Conservation (phyloP, 2,113 vertebrate species). For the Ctenodactylus gundi region DNA sequence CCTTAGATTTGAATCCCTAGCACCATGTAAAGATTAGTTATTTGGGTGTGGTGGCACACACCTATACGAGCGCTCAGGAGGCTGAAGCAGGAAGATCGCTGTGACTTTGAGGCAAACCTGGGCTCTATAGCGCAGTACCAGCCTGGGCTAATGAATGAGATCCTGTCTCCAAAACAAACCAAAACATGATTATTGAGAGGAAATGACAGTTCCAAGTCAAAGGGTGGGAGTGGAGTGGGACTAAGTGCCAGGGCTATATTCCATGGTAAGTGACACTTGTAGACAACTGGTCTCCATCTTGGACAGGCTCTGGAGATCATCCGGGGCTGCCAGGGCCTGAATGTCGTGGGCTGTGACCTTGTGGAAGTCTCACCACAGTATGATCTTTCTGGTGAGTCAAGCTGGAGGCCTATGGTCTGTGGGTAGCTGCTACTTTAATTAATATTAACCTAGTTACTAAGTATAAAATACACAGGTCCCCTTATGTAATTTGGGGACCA, state of each 20-base stretch:
- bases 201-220: neutral
- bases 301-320: conserved; percentile 94
- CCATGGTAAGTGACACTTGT: neutral
- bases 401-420: neutral
- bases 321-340: conserved; percentile 92
- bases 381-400: conserved; percentile 90
- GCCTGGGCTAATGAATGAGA: too few relatives aligned
- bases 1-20: too few relatives aligned
- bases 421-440: neutral
- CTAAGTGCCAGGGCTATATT: rapidly evolving
- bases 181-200: too few relatives aligned
- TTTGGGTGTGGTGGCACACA: too few relatives aligned
- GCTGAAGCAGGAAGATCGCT: too few relatives aligned
- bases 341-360: conserved; percentile 94
- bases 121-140: too few relatives aligned
- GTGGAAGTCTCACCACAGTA: conserved; percentile 95
- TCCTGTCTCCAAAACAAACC: too few relatives aligned
- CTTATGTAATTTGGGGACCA: neutral
- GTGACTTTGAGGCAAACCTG: too few relatives aligned
- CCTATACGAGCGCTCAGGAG: too few relatives aligned
- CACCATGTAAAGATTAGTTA: too few relatives aligned
- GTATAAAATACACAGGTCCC: neutral
- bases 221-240: neutral
- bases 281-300: conserved; percentile 70
- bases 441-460: neutral